Percentiles rank a stretch among this genome's conserved stretches.
Evolutionary conservation across 2,113 vertebrate species (phyloP).

Genomic region (Cercopithecus mona): DNA sequence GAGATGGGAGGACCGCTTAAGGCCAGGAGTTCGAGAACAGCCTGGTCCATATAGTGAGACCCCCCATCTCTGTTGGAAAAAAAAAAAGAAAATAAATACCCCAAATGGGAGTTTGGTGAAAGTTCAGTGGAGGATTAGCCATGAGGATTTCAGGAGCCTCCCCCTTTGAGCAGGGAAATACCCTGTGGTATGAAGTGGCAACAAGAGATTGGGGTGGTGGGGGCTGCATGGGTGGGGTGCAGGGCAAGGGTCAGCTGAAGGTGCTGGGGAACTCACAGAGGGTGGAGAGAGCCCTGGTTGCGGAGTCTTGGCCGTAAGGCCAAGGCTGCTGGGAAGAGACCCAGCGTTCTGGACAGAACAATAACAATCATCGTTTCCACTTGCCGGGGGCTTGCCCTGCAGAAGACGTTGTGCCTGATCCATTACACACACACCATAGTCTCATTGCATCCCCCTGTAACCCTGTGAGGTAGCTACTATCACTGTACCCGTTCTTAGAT

Average conservation of each 20-base stretch:
- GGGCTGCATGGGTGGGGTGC: neutral
- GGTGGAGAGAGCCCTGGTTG: neutral
- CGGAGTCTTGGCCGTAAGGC: neutral
- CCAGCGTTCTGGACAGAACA: neutral
- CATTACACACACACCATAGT: neutral
- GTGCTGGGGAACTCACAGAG: rapidly evolving
- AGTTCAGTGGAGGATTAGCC: neutral
- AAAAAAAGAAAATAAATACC: neutral
- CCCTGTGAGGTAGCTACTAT: neutral
- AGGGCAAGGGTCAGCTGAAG: neutral
- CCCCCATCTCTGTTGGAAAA: no score
- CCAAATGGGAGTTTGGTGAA: neutral
- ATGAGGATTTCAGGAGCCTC: neutral
- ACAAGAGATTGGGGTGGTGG: neutral
- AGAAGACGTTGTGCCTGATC: neutral
- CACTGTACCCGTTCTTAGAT: neutral
- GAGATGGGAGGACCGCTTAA: no score
- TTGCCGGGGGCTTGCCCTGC: neutral
- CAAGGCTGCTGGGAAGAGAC: neutral
- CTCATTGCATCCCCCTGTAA: neutral
- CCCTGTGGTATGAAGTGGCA: neutral
- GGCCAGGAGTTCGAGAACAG: no score
- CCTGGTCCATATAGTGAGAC: no score
- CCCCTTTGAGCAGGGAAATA: neutral
- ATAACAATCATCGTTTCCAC: rapidly evolving